Percentiles rank a stretch among this genome's conserved stretches.
Evolutionary conservation across 2,888 invertebrate genomes (phyloP).

Genomic region (Achlya flavicornis): DNA sequence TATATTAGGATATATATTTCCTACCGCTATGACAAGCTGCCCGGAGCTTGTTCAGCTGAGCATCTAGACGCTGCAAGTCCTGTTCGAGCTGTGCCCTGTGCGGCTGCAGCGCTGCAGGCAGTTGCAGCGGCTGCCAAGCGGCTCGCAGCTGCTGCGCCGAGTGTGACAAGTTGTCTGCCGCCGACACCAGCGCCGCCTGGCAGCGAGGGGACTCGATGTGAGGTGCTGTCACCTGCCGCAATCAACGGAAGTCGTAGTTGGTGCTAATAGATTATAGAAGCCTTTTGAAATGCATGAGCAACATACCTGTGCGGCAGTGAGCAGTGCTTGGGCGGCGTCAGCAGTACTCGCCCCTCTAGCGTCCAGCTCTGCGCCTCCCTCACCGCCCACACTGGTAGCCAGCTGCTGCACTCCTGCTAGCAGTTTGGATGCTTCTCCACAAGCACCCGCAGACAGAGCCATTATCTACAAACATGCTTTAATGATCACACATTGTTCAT

Average conservation of each 20-base stretch:
- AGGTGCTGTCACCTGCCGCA: constrained; percentile 41
- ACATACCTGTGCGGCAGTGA: constrained; percentile 47
- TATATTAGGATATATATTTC: too few relatives aligned
- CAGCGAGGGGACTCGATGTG: constrained; percentile 39
- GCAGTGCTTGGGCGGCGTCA: constrained; percentile 42
- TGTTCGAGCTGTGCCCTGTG: background rate
- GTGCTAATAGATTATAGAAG: background rate
- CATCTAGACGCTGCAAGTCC: constrained; percentile 21
- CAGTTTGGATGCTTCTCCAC: constrained; percentile 46
- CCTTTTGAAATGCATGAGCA: background rate
- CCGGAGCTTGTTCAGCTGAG: constrained; percentile 33
- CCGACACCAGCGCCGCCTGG: constrained; percentile 30
- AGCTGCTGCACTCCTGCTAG: constrained; percentile 45
- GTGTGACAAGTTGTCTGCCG: constrained; percentile 34
- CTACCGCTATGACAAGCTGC: constrained; percentile 20
- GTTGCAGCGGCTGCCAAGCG: constrained; percentile 25
- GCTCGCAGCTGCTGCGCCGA: constrained; percentile 28
- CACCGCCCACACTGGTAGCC: constrained; percentile 34
- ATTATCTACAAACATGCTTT: constrained; percentile 29
- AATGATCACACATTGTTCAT: too few relatives aligned
- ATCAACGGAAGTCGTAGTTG: background rate
- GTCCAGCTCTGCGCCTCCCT: constrained; percentile 39
- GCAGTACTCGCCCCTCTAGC: constrained; percentile 34
- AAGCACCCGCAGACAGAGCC: constrained; percentile 45
- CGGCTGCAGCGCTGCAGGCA: constrained; percentile 13